Evolutionary conservation across 2,888 invertebrate species (phyloP), one percentile per base, ranked within the genome.

Genomic region (Lithosia quadra): DNA sequence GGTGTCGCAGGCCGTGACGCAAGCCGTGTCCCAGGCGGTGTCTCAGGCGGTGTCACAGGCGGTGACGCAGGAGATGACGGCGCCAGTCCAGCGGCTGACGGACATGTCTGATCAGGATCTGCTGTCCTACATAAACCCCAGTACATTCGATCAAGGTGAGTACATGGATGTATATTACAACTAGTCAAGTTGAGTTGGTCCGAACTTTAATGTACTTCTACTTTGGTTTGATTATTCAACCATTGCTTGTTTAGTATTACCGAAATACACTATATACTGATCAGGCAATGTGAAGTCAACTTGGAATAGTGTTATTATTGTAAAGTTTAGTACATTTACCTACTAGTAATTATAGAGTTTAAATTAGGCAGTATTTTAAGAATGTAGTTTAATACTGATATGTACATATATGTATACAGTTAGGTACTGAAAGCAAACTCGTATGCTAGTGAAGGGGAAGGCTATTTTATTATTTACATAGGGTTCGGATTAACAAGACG

Each of bases 21-120:
- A 94, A 78, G 93, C 94, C 49, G 95, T 93, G 67, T 89, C 92
- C 79, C 94, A 95, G 82, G 93, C 94, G 24, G 95, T 95, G 22
- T 92, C 91, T 65, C 93, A 95, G 69, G 93, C 93, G 34, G 95
- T 95, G 66, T 92, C 92, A 73, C 93, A 94, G 79, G 93, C 93
- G 73, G 95, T 95, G 62, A 88, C 91, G 73, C 94, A 95, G 80
- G 95, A 95, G 85, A 95, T 96, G 90, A 89, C 92, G 79, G 95
- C 96, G 96, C 91, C 97, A 95, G 95, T 94, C 65, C 97, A 97
- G 86, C 96, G 97, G 61, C 95, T 98, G 80, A 97, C 97, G 13
- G 96, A 97, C 83, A 97, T 98, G 97, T 97, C 97, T 75, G 98
- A 98, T 90, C 97, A 97, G 91, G 98, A 98, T 92, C 95, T 98